Percentiles rank a stretch among this genome's conserved stretches.
phyloP scores from a whole-genome alignment of 2,797 vertebrate genomes.

The Darevskia mixta region DNA sequence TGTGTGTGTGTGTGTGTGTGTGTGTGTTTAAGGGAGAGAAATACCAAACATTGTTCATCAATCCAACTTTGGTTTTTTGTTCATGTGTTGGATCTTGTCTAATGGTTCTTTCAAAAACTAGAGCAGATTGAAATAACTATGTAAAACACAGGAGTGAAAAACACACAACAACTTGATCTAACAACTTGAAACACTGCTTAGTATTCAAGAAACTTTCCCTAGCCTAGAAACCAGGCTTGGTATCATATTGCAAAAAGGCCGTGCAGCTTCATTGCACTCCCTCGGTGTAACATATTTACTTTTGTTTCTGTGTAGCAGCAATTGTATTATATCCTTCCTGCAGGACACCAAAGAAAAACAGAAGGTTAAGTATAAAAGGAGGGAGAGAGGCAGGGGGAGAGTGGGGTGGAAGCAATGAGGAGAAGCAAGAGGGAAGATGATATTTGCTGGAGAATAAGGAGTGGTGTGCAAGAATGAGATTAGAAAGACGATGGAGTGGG shows the following conservation, averaged over 20 bases:
- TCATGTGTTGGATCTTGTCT: neutral
- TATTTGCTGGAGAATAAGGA: constrained; percentile 46
- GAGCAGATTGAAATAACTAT: neutral
- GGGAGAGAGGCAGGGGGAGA: constrained; percentile 13
- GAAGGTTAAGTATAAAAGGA: constrained; percentile 62
- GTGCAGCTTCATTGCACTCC: constrained; percentile 61
- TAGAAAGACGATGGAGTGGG: neutral
- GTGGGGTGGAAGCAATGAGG: constrained; percentile 56
- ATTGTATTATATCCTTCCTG: constrained; percentile 72
- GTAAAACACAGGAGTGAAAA: neutral
- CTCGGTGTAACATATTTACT: constrained; percentile 66
- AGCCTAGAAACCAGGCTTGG: constrained; percentile 61
- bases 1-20: no score
- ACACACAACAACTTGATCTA: constrained; percentile 25
- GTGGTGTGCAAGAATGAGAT: neutral
- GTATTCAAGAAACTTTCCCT: constrained; percentile 64
- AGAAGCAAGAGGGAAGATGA: constrained; percentile 59
- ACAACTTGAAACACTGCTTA: constrained; percentile 51
- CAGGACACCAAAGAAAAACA: constrained; percentile 61
- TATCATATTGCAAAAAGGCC: constrained; percentile 71
- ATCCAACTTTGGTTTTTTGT: neutral
- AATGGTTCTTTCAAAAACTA: constrained; percentile 7
- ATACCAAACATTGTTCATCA: neutral
- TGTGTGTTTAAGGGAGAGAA: neutral
- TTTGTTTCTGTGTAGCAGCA: constrained; percentile 66